Evolutionary conservation across 2,888 invertebrate species (phyloP), one percentile per base, ranked within the genome.

Genomic region (Sussaba pulchella): DNA sequence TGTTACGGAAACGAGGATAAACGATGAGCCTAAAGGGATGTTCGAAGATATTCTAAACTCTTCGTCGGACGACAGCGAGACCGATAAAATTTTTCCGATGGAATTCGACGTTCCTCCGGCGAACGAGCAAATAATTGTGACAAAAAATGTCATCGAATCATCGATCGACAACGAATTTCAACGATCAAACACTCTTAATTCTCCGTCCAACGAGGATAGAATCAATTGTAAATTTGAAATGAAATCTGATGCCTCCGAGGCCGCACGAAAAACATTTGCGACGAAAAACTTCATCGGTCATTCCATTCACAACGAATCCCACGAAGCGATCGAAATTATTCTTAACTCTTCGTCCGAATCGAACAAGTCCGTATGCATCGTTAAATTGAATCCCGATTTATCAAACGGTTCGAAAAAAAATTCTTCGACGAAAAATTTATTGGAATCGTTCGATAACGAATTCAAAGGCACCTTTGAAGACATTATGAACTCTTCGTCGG

Each of bases 401-500:
- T 31, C 31, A 2, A 31, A 31, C 2, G 31, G 2, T 31, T 31
- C 31, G 31, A 5, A 2, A 31, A 31, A 31, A 31, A 31, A 5
- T 31, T 31, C 6, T 6, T 5, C 31, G 31, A 31, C 31, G 6
- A 6, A 31, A 31, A 14, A 26, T 2, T 31, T 31, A n/a, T 39
- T 4, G n/a, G n/a, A n/a, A 63, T 26, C 14, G 66, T 17, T 67
- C 69, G 39, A 17, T 50, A 17, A 61, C 39, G 9, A 31, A 59
- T 10, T 14, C n/a, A 14, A 8, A 17, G 63, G 76, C 1, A 59
- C 69, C 31, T 83, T 83, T 39, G 82, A 81, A 41, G 76, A 69
- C 45, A 47, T 83, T 9, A 17, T 82, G 4, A 69, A 80, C 66
- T 57, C 67, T 31, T 75, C 75, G 24, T 82, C 82, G 17, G 63